Conservation (phyloP, 2,797 vertebrate genomes). For the Argentina silus region DNA sequence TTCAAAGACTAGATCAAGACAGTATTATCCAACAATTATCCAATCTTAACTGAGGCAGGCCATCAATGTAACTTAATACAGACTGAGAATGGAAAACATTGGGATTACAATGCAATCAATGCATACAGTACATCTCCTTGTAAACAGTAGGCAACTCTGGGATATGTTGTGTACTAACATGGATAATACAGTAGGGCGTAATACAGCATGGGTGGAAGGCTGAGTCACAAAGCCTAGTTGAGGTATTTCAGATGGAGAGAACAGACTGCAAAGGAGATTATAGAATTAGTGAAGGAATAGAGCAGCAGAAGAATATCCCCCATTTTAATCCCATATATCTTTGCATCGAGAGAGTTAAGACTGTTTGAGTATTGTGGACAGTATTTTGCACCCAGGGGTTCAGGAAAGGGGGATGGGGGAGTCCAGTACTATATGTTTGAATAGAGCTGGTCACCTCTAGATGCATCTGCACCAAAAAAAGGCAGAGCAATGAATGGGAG, state of each 20-base stretch:
- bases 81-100: not conserved
- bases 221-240: slow-evolving; percentile 56
- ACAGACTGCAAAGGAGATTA: slow-evolving; percentile 73
- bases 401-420: no score
- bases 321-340: slow-evolving; percentile 72
- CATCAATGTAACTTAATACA: not conserved
- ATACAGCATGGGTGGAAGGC: slow-evolving; percentile 37
- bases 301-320: slow-evolving; percentile 48
- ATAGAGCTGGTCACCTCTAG: not conserved
- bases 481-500: no score
- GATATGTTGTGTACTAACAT: not conserved
- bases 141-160: not conserved
- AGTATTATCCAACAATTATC: not conserved
- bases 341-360: slow-evolving; percentile 50
- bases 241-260: slow-evolving; percentile 54
- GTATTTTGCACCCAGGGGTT: slow-evolving; percentile 8
- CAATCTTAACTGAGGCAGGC: not conserved
- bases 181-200: slow-evolving; percentile 19
- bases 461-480: no score
- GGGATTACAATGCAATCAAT: not conserved
- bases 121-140: not conserved
- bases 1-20: not conserved
- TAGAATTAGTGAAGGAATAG: slow-evolving; percentile 63
- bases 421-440: not conserved
- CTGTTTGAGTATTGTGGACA: slow-evolving; percentile 46